Percentiles rank a stretch among this genome's conserved stretches.
These are phyloP conservation scores for Drosophila sproati DNA, from an alignment of 1,140 invertebrate species.

Conservation along the genomic window DNA sequence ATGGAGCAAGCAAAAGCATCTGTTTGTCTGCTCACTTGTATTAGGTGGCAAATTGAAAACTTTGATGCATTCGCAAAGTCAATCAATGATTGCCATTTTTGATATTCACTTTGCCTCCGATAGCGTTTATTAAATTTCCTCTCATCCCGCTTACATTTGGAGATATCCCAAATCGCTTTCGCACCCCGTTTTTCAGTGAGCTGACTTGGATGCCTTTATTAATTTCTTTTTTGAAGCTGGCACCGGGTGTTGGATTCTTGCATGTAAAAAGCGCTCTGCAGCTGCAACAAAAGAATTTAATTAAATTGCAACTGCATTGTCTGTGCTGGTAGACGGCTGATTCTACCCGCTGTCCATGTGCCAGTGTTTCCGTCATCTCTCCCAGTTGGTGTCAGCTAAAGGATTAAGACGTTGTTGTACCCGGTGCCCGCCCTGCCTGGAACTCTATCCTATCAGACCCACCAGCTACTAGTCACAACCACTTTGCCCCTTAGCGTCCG, in stretches of 20 bases:
- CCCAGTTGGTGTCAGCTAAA: conserved; percentile 37
- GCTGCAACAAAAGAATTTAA: conserved; percentile 77
- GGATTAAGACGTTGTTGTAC: conserved; percentile 68
- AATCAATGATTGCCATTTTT: conserved; percentile 8
- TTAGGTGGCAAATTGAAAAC: conserved; percentile 10
- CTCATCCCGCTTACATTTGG: too few relatives aligned
- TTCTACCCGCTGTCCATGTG: neutral
- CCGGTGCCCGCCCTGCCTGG: conserved; percentile 14
- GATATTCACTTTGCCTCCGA: neutral
- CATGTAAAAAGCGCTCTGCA: conserved; percentile 55
- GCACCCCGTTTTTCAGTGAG: neutral
- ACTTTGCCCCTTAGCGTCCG: neutral
- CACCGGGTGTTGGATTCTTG: conserved; percentile 61
- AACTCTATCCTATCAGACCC: conserved; percentile 34
- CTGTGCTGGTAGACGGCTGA: conserved; percentile 17
- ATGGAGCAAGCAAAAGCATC: conserved; percentile 22
- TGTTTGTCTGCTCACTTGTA: conserved; percentile 13
- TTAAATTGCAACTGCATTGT: conserved; percentile 69
- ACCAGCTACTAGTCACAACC: neutral
- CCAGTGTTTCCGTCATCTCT: neutral
- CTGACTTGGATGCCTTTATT: conserved; percentile 21
- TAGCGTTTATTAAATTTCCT: conserved; percentile 20
- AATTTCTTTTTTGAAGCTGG: conserved; percentile 42
- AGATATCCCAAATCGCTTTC: neutral
- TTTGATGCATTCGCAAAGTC: neutral